Evolutionary conservation across 2,113 vertebrate genomes (phyloP), one percentile per base, ranked within the genome.

Genomic region (Asarcornis scutulata): DNA sequence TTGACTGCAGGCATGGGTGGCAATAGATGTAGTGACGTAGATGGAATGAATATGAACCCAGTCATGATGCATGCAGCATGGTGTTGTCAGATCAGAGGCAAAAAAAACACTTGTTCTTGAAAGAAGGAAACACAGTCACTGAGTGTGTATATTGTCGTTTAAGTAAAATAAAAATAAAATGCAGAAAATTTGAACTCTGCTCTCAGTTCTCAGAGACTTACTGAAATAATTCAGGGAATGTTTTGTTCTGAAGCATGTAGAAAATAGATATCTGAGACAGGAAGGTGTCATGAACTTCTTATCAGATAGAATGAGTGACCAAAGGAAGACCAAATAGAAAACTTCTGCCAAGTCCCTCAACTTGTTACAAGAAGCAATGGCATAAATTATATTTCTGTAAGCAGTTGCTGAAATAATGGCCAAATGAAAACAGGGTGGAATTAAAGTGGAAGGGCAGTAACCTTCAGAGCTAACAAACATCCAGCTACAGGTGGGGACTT

Each of bases 301-400:
- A 82, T 75, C 87, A 52, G 72, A 76, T 46, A 72, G 60, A 94
- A 52, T 31, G 59, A 89, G 29, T 91, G 79, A 94, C 79, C 76
- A 90, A 86, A 69, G 42, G 68, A 91, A 91, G 86, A 88, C 79
- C 12, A 94, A 80, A 76, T 46, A 77, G 32, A 34, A 89, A 93
- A 82, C 20, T 73, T 77, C 64, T 94, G 38, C 46, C 68, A 89
- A 50, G 86, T 89, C 27, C 38, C 73, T 81, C 46, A 71, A 80
- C 42, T 62, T 72, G 31, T 75, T 95, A 36, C 25, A 56, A 84
- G 59, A 91, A 58, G 38, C 36, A 85, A 59, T 46, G 46, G 2
- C 32, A 86, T 86, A 63, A 88, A 64, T 86, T 86, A 32, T 67
- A 50, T 68, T 93, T 80, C 89, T 89, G 67, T 83, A 69, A 84